phyloP scores from a whole-genome alignment of 2,797 vertebrate genomes.

The Sebastes glaucus region DNA sequence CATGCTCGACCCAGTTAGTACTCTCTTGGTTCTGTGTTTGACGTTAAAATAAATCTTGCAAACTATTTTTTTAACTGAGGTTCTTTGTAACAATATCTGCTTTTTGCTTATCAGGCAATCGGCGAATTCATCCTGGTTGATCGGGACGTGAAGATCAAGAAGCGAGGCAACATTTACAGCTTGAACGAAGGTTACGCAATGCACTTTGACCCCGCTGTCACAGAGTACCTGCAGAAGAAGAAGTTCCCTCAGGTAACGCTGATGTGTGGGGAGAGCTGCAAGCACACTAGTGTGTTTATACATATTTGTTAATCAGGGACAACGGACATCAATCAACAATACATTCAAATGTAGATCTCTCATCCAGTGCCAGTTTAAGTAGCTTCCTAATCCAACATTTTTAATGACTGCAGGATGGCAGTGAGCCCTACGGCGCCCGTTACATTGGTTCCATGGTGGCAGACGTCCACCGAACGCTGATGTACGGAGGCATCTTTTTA shows the following conservation, averaged over 20 bases:
- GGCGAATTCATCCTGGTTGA: constrained; percentile 97
- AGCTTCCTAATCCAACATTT: background rate
- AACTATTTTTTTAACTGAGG: background rate
- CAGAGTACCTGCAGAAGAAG: constrained; percentile 92
- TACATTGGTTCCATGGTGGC: constrained; percentile 99
- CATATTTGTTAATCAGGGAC: background rate
- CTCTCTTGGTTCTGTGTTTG: no score
- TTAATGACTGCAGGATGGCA: constrained; percentile 83
- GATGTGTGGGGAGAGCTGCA: background rate
- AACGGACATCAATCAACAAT: background rate
- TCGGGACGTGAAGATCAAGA: constrained; percentile 91
- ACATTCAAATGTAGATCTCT: background rate
- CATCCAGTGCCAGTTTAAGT: background rate
- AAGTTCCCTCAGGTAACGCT: constrained; percentile 91
- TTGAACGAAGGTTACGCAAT: constrained; percentile 95
- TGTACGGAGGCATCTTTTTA: constrained; percentile 97
- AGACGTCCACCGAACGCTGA: constrained; percentile 94
- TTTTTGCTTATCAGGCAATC: constrained; percentile 84
- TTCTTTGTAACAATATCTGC: background rate
- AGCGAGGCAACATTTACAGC: constrained; percentile 94
- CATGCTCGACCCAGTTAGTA: constrained; percentile 94
- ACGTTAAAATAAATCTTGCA: no score
- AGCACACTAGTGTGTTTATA: background rate
- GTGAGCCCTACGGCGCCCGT: constrained; percentile 88
- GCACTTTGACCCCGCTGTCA: constrained; percentile 89